phyloP scores from a whole-genome alignment of 2,888 invertebrate species.

The Melinaea marsaeus region DNA sequence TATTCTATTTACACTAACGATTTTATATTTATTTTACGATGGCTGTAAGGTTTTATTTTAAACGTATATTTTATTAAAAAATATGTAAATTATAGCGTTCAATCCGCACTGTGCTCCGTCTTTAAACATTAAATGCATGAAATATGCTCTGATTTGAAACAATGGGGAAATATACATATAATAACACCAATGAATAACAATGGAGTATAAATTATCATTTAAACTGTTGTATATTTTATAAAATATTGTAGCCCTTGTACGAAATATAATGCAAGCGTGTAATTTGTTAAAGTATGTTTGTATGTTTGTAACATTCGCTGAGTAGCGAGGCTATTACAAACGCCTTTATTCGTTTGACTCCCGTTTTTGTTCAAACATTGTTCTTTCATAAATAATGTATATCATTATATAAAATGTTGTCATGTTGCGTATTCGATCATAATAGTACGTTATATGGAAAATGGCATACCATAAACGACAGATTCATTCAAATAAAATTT shows the following conservation, averaged over 20 bases:
- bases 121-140: slow-evolving; percentile 75
- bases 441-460: background rate
- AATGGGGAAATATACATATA: slow-evolving; percentile 78
- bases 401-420: slow-evolving; percentile 12
- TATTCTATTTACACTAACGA: slow-evolving; percentile 25
- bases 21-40: slow-evolving; percentile 19
- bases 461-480: background rate
- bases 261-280: slow-evolving; percentile 48
- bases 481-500: background rate
- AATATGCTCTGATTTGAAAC: slow-evolving; percentile 79
- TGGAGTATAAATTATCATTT: slow-evolving; percentile 78
- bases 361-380: slow-evolving; percentile 7
- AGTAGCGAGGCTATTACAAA: slow-evolving; percentile 20
- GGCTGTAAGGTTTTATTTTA: slow-evolving; percentile 15
- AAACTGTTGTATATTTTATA: slow-evolving; percentile 78
- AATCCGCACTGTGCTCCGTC: slow-evolving; percentile 45
- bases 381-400: slow-evolving; percentile 12
- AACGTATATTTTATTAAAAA: slow-evolving; percentile 3
- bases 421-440: background rate
- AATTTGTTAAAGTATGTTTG: slow-evolving; percentile 49
- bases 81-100: slow-evolving; percentile 23
- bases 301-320: slow-evolving; percentile 40
- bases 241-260: slow-evolving; percentile 72
- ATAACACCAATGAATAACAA: slow-evolving; percentile 79
- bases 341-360: slow-evolving; percentile 15